Conservation (phyloP, 2,797 vertebrate genomes). For the Silurus lanzhouensis region DNA sequence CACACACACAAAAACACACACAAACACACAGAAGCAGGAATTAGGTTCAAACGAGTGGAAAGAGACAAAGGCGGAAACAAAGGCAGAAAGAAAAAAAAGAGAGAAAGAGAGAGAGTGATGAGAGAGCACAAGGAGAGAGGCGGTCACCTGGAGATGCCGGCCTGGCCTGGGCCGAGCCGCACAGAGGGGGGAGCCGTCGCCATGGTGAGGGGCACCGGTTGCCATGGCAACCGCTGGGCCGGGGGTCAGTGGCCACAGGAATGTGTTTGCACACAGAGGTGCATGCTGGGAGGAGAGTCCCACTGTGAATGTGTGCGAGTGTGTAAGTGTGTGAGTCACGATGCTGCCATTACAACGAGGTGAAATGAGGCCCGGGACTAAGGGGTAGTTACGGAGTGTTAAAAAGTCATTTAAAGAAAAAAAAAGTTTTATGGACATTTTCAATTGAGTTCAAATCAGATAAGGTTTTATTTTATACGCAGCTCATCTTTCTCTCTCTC, state of each 20-base stretch:
- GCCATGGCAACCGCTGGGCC: slow-evolving; percentile 78
- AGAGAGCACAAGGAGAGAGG: slow-evolving; percentile 45
- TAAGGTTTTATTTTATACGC: slow-evolving; percentile 22
- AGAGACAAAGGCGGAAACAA: slow-evolving; percentile 23
- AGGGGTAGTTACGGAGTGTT: slow-evolving; percentile 44
- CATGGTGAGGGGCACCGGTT: slow-evolving; percentile 77
- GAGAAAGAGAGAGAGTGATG: slow-evolving; percentile 33
- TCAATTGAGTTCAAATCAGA: slow-evolving; percentile 6
- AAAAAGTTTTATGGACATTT: slow-evolving; percentile 30
- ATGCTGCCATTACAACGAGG: slow-evolving; percentile 51
- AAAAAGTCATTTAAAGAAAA: slow-evolving; percentile 37
- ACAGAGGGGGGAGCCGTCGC: slow-evolving; percentile 65
- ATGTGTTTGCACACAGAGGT: slow-evolving; percentile 72
- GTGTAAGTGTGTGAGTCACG: slow-evolving; percentile 44
- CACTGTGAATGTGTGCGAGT: slow-evolving; percentile 61
- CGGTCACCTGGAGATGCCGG: slow-evolving; percentile 58
- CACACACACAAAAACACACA: not conserved
- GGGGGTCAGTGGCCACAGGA: slow-evolving; percentile 78
- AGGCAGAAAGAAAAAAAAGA: slow-evolving; percentile 20
- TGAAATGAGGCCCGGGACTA: slow-evolving; percentile 39
- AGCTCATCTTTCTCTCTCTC: not conserved
- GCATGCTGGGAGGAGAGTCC: slow-evolving; percentile 70
- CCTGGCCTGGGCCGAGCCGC: slow-evolving; percentile 49
- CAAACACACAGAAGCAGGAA: slow-evolving; percentile 8
- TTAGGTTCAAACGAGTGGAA: slow-evolving; percentile 13